Evolutionary conservation across 53 echinoderm and acorn worm genomes (phyloP), one percentile per base, ranked within the genome.

Genomic region (Pentamera pediparva): DNA sequence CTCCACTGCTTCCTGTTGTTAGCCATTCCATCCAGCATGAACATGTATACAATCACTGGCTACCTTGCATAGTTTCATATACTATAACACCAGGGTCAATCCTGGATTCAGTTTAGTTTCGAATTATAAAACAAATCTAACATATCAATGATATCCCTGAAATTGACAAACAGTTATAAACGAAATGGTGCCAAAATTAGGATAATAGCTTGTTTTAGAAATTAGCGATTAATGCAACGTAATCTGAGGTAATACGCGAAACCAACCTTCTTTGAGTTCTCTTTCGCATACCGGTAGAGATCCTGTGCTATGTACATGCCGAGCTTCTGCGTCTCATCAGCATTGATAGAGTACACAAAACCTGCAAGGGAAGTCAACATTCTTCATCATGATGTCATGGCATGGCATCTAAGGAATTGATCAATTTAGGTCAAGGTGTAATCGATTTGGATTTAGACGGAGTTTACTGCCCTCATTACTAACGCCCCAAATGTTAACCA

Each of bases 241-340:
- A 45, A 45, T 45, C 13, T 15, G 47, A 45, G 12, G 47, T 12
- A 45, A n/a, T 15, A 45, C 25, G n/a, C 63, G n/a, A 25, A 20
- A 13, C 21, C 21, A 10, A 72, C 73, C 73, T 72, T 30, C 35
- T 53, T 53, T 18, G 73, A 72, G 32, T 72, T 72, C 7, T 32
- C 73, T 26, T 54, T 72, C 19, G 52, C 52, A 33, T 29, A 28
- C 2, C 21, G 19, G 35, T 72, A 72, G n/a, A 72, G 36, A n/a
- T 72, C 54, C 73, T 72, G 73, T 34, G 55, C 35, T 18, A 72
- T 53, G 20, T 48, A 72, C 55, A 54, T 72, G 17, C 73, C 73
- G 9, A 72, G 12, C 36, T 72, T 72, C 36, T 52, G 49, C 2
- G 73, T 38, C 33, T 53, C 73, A 4, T 51, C 52, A 35, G 73